phyloP scores from a whole-genome alignment of 2,888 invertebrate genomes.

The Pycnomerus fuliginosus region DNA sequence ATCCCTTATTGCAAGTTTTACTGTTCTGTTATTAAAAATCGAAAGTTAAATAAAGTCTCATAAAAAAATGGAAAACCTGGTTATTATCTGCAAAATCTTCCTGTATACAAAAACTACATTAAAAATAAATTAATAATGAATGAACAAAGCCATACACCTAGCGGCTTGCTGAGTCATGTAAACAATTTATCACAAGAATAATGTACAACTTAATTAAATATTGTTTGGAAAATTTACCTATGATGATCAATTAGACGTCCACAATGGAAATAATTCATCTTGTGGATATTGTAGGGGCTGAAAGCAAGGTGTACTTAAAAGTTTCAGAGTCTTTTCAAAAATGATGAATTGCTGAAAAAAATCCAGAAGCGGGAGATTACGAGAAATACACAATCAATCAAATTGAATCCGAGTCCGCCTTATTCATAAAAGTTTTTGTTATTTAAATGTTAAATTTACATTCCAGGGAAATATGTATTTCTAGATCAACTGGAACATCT shows the following conservation, averaged over 20 bases:
- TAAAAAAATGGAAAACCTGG: too few relatives aligned
- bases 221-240: background rate
- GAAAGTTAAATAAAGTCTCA: too few relatives aligned
- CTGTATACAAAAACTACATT: too few relatives aligned
- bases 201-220: slow-evolving; percentile 6
- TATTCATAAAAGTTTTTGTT: slow-evolving; percentile 4
- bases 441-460: slow-evolving; percentile 2
- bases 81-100: too few relatives aligned
- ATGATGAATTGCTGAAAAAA: slow-evolving; percentile 5
- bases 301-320: slow-evolving; percentile 1
- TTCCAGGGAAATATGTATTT: background rate
- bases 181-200: slow-evolving; percentile 9
- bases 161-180: slow-evolving; percentile 3
- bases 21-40: too few relatives aligned
- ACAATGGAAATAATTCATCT: slow-evolving; percentile 2
- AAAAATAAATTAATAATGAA: slow-evolving; percentile 5
- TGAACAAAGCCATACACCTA: slow-evolving; percentile 5
- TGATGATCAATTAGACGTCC: too few relatives aligned
- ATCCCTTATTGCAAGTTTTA: too few relatives aligned
- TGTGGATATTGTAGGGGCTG: background rate
- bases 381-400: slow-evolving; percentile 7
- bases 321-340: background rate
- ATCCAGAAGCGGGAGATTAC: slow-evolving; percentile 2
- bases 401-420: slow-evolving; percentile 1
- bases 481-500: too few relatives aligned